Base-by-base conservation (phyloP, 2,888 invertebrate genomes). In the Salticus scenicus region DNA sequence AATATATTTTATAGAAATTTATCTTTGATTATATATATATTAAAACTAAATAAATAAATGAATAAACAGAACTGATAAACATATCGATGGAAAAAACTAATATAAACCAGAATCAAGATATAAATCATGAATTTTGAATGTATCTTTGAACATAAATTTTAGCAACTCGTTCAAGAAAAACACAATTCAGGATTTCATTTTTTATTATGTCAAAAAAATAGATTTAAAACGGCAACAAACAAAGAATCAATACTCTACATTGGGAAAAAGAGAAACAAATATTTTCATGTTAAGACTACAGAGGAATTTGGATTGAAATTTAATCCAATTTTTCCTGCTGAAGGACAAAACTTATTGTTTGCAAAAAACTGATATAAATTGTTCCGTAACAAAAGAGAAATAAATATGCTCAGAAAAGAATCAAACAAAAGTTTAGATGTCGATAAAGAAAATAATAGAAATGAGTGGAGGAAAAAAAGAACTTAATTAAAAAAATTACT, bases 291-390 rank as follows among this genome's bases (percentile, higher is more conserved):
- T 0, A 31, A 30, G 20, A 66, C 30, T 66, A 31, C 8, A 31
- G 30, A 31, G 47, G 47, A 47, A 47, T 47, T 47, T n/a, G 1
- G 12, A 30, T 14, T 66, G 66, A 66, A 66, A 66, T 66, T 66
- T 31, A 66, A 66, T 66, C 66, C 66, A 66, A 66, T 66, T 66
- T 28, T 66, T 66, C 31, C 66, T 17, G 12, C 0, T 17, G 66
- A 31, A 47, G n/a, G 47, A 47, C 17, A n/a, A n/a, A n/a, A 17
- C 47, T 47, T 47, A 47, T 47, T 47, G 47, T 47, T 47, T 47
- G 47, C 12, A 47, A 47, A 47, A 47, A 47, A 47, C 8, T 12
- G 2, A 47, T 17, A 47, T 47, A 7, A n/a, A 47, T 47, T 10
- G 47, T n/a, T 2, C 47, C 47, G 17, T 17, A 47, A 10, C 47